Evolutionary conservation across 2,888 invertebrate species (phyloP).

Genomic region (Lasioglossum marginatum): DNA sequence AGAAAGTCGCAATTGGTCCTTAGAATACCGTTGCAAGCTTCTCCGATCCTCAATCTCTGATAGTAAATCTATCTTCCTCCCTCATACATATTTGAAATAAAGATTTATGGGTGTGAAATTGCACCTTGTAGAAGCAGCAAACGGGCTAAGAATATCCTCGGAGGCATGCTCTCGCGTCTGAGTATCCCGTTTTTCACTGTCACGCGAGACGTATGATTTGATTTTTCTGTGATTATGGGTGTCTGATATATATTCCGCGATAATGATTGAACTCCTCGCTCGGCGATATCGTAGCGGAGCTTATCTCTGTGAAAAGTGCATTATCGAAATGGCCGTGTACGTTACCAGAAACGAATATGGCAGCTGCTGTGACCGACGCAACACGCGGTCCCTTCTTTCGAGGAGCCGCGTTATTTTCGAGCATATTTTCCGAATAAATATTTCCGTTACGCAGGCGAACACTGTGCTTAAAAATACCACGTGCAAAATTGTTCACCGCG

Average conservation of each 20-base stretch:
- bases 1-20: conserved; percentile 1
- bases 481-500: neutral
- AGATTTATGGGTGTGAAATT: conserved; percentile 6
- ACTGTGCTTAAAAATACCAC: neutral
- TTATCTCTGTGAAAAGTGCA: neutral
- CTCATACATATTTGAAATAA: conserved; percentile 6
- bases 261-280: neutral
- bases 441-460: neutral
- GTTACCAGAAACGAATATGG: neutral
- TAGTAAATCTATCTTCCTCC: neutral
- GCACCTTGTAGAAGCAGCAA: neutral
- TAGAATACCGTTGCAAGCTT: neutral
- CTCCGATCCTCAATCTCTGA: neutral
- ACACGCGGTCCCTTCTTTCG: neutral
- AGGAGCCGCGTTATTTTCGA: neutral
- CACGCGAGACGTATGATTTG: conserved; percentile 2
- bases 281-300: neutral
- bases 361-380: neutral
- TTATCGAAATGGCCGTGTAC: neutral
- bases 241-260: neutral
- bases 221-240: neutral
- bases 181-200: conserved; percentile 3
- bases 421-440: conserved; percentile 1
- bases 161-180: neutral
- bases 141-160: neutral